Percentiles rank a stretch among this genome's conserved stretches.
Evolutionary conservation across 2,888 invertebrate genomes (phyloP).

Genomic region (Drosophila lacicola): DNA sequence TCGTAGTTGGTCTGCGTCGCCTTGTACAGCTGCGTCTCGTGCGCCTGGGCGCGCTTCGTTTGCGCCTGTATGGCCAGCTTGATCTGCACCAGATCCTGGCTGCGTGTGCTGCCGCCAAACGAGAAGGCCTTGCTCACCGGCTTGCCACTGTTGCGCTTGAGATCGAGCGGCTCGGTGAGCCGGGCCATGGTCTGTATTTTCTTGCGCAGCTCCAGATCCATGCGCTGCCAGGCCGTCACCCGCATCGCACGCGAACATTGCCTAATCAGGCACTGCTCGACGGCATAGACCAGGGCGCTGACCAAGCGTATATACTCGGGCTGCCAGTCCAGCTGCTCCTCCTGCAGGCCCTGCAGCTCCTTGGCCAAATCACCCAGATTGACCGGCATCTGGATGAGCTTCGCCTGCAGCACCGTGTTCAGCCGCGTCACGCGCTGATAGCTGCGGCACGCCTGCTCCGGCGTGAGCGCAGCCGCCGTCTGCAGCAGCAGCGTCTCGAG

Average conservation of each 20-base stretch:
- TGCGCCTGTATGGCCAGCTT: constrained; percentile 85
- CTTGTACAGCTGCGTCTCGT: constrained; percentile 83
- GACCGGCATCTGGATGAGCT: constrained; percentile 84
- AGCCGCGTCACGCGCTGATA: constrained; percentile 86
- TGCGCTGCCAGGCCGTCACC: constrained; percentile 88
- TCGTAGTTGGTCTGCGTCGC: constrained; percentile 83
- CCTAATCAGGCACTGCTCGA: constrained; percentile 90
- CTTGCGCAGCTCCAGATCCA: constrained; percentile 88
- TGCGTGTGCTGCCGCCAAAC: constrained; percentile 84
- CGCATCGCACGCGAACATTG: constrained; percentile 89
- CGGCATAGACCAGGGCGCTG: constrained; percentile 88
- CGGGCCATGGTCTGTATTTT: constrained; percentile 89
- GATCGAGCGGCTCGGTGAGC: constrained; percentile 84
- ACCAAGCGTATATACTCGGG: constrained; percentile 87
- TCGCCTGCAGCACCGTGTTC: constrained; percentile 84
- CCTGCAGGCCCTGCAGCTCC: constrained; percentile 83
- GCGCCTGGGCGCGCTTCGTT: constrained; percentile 83
- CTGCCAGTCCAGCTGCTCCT: constrained; percentile 86
- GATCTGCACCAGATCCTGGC: constrained; percentile 85
- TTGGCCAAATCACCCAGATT: constrained; percentile 83
- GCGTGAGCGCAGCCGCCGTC: constrained; percentile 91
- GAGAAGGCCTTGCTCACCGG: constrained; percentile 83
- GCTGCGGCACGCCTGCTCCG: constrained; percentile 93
- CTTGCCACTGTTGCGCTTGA: constrained; percentile 78
- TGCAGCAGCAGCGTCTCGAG: constrained; percentile 92